Base-by-base conservation (phyloP, 2,888 invertebrate genomes). In the Andrena flavipes region DNA sequence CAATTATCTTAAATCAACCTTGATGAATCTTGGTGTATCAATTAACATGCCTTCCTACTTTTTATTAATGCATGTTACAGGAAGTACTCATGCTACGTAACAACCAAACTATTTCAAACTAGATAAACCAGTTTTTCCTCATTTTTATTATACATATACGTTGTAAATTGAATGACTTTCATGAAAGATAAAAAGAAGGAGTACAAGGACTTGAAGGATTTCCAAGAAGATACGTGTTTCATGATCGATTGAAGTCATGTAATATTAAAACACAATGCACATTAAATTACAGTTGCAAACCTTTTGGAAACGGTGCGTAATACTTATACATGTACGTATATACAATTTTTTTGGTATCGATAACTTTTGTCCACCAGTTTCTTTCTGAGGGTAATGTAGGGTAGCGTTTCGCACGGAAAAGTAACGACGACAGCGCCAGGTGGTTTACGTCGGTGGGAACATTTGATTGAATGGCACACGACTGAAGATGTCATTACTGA, bases 401-500 rank as follows among this genome's bases (percentile, higher is more conserved):
- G 13, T 20, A n/a, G 8, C 10, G 7, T 62, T 35, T n/a, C 1
- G 10, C 3, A 0, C n/a, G 16, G n/a, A 30, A 35, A 23, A 4
- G 16, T 20, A 16, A 16, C 13, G 7, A 20, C 1, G 26, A 23
- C 2, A 16, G 16, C 3, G 29, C 1, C 20, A 5, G 2, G 0
- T 13, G 8, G n/a, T 70, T 68, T 51, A 83, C 0, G 67, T 0
- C n/a, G 49, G 54, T 6, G 95, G 93, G 90, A 96, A 96, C 87
- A 97, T 95, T 86, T 95, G 95, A 86, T 96, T 95, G 91, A 96
- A 95, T 1, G 97, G 96, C 23, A 97, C 95, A 87, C 95, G 96
- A 79, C 95, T 96, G 89, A 97, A 97, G 84, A 97, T 95, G 86
- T 96, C 95, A 90, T 97, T 96, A 0, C 96, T 95, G 16, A 97